phyloP scores from a whole-genome alignment of 1,140 invertebrate genomes.

The Drosophila murphyi region DNA sequence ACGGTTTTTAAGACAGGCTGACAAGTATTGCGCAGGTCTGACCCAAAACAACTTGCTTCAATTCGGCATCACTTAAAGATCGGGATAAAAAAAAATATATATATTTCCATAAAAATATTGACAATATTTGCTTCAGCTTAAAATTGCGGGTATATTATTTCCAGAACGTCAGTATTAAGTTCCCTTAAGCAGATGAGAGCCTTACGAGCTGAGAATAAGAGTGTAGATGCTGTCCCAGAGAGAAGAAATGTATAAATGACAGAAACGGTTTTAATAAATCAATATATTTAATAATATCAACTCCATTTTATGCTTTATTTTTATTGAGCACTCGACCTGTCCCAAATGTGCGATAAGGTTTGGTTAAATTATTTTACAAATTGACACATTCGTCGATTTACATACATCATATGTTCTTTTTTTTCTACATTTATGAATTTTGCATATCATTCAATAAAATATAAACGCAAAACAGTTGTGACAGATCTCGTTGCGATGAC shows the following conservation, averaged over 20 bases:
- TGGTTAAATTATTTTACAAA: constrained; percentile 51
- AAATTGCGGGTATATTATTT: too few species aligned
- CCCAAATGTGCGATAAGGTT: constrained; percentile 51
- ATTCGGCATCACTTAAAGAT: too few species aligned
- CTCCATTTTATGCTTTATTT: constrained; percentile 46
- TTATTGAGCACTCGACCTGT: constrained; percentile 53
- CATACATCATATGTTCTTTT: constrained; percentile 49
- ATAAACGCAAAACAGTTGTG: constrained; percentile 32
- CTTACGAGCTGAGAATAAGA: too few species aligned
- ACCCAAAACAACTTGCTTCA: neutral
- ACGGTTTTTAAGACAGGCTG: neutral
- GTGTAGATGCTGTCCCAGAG: neutral
- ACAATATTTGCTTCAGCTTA: too few species aligned
- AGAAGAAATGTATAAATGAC: neutral
- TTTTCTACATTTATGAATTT: constrained; percentile 28
- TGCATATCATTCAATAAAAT: constrained; percentile 33
- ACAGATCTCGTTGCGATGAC: constrained; percentile 39
- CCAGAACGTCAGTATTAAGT: too few species aligned
- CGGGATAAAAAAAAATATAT: too few species aligned
- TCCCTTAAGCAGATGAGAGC: too few species aligned
- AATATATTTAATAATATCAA: constrained; percentile 52
- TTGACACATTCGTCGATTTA: constrained; percentile 54
- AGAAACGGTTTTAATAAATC: constrained; percentile 35
- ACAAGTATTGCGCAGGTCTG: constrained; percentile 8
- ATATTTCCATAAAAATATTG: too few species aligned